A percentile compares a stretch with the other conserved stretches of the same genome.
Conservation (phyloP, 2,888 invertebrate species). For the Hydrotaea cyrtoneurina region DNA sequence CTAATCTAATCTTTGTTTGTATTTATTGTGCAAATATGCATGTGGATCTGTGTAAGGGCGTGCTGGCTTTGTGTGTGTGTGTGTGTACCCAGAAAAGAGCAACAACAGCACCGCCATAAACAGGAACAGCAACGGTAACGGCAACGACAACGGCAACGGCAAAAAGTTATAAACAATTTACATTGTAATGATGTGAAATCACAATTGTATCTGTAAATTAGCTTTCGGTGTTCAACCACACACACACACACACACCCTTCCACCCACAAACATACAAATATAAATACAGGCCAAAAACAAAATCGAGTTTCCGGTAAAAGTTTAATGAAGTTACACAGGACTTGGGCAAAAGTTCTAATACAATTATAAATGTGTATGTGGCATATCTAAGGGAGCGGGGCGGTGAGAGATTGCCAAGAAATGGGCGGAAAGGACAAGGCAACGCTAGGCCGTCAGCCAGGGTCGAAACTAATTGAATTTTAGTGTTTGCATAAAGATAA, state of each 20-base stretch:
- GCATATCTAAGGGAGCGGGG: not conserved
- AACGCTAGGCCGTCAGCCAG: not conserved
- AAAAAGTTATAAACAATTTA: constrained; percentile 65
- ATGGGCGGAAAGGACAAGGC: not conserved
- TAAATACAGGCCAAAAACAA: constrained; percentile 7
- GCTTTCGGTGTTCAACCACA: constrained; percentile 57
- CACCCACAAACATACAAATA: not conserved
- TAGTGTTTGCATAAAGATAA: constrained; percentile 41
- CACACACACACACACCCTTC: not conserved
- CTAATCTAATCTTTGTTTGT: constrained; percentile 76
- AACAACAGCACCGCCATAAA: constrained; percentile 41
- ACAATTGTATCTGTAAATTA: constrained; percentile 53
- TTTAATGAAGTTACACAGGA: constrained; percentile 53
- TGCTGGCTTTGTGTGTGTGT: not conserved
- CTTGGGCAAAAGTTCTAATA: constrained; percentile 10
- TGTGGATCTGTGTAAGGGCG: not conserved
- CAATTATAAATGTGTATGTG: constrained; percentile 1
- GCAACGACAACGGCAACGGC: not conserved
- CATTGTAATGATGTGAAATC: constrained; percentile 61
- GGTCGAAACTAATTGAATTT: constrained; percentile 49
- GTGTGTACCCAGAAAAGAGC: constrained; percentile 37
- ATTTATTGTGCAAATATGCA: constrained; percentile 9
- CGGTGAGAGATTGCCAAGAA: too few species aligned
- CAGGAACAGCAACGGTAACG: not conserved
- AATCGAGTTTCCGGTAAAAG: constrained; percentile 61